These are phyloP conservation scores for Drosophila lini DNA, from an alignment of 1,140 invertebrate genomes.

Conservation along the genomic window DNA sequence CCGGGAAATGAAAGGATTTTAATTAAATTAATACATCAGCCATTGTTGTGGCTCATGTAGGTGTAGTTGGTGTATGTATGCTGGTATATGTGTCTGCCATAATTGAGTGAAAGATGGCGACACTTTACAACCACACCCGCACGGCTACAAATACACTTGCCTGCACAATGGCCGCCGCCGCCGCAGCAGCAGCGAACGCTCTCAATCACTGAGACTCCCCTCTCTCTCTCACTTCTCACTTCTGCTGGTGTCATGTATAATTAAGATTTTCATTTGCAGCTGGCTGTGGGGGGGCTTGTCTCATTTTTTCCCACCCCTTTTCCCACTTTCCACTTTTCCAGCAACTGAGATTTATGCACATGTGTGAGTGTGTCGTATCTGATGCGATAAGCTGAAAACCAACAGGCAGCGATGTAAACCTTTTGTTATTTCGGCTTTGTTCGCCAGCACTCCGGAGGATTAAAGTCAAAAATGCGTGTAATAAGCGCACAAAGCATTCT, in stretches of 20 bases:
- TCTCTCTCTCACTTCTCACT: conserved; percentile 24
- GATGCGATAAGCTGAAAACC: conserved; percentile 75
- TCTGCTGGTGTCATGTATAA: conserved; percentile 79
- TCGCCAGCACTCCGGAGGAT: conserved; percentile 75
- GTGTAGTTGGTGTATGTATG: conserved; percentile 23
- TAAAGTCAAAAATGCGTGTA: conserved; percentile 83
- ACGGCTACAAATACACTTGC: conserved; percentile 19
- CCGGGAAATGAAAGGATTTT: conserved; percentile 74
- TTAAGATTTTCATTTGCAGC: conserved; percentile 80
- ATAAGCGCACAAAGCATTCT: conserved; percentile 78
- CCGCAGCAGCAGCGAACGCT: conserved; percentile 36
- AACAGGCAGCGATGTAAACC: conserved; percentile 79
- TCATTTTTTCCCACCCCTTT: conserved; percentile 34
- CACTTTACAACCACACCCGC: conserved; percentile 57
- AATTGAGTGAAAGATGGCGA: conserved; percentile 79
- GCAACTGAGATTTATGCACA: conserved; percentile 57
- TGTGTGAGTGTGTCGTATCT: conserved; percentile 30
- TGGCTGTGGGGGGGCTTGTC: conserved; percentile 32
- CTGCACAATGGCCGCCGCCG: conserved; percentile 28
- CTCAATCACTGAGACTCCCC: conserved; percentile 63
- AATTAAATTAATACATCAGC: conserved; percentile 79
- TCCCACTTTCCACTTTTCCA: conserved; percentile 20
- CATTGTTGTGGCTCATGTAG: conserved; percentile 51
- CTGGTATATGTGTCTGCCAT: conserved; percentile 57
- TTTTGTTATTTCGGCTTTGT: conserved; percentile 81